phyloP scores from a whole-genome alignment of 1,140 invertebrate species.

The Leucophenga varia region DNA sequence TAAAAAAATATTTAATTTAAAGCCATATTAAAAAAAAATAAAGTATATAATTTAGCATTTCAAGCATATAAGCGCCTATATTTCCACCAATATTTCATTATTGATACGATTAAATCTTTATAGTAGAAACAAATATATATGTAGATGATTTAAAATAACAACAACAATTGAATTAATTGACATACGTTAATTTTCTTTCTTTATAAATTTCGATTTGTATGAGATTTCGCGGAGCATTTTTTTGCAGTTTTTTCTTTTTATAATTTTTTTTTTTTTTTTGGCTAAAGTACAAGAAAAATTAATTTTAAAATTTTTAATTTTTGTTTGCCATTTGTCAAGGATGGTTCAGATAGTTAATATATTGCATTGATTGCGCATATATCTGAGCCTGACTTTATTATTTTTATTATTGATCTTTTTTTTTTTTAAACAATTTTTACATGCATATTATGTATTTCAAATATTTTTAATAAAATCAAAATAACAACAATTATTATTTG shows the following conservation, averaged over 20 bases:
- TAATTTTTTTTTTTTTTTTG: neutral
- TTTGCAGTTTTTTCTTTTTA: no score
- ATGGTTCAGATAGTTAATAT: neutral
- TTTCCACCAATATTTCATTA: slow-evolving; percentile 2
- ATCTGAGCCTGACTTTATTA: neutral
- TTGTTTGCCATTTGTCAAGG: neutral
- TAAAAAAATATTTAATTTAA: no score
- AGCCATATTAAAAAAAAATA: neutral
- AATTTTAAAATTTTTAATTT: neutral
- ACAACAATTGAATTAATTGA: no score
- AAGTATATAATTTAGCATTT: neutral
- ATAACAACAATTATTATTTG: neutral
- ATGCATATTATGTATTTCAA: no score
- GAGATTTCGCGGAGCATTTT: slow-evolving; percentile 45
- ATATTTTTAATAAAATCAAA: neutral
- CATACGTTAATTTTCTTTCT: no score
- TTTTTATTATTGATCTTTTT: neutral
- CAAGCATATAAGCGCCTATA: neutral
- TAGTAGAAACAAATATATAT: neutral
- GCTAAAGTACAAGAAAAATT: neutral
- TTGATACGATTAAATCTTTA: neutral
- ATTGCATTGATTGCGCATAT: neutral
- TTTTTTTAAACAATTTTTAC: neutral
- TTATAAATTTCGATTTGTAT: slow-evolving; percentile 39
- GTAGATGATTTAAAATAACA: neutral